Evolutionary conservation across 1,140 invertebrate genomes (phyloP).

Genomic region (Pseudomyrmex concolor): DNA sequence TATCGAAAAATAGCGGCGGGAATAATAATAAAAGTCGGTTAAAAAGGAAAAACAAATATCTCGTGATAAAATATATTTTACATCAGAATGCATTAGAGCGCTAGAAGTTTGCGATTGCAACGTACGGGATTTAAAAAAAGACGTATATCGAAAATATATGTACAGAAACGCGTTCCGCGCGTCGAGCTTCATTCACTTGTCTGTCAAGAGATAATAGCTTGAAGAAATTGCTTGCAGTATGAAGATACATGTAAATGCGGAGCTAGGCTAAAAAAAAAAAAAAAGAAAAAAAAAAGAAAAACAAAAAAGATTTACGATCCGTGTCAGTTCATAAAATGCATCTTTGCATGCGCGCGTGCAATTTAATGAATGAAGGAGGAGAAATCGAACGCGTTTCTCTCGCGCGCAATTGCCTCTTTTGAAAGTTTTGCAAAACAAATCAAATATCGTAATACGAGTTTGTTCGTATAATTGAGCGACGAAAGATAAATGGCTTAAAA

Average conservation of each 20-base stretch:
- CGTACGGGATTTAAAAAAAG: background rate
- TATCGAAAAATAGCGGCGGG: no score
- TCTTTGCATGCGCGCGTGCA: constrained; percentile 1
- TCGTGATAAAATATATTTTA: background rate
- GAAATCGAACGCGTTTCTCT: background rate
- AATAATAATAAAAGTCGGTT: no score
- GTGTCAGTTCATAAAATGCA: constrained; percentile 31
- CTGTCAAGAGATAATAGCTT: constrained; percentile 23
- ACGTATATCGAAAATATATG: background rate
- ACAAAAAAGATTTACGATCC: constrained; percentile 33
- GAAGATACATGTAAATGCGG: constrained; percentile 44
- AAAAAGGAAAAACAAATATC: no score
- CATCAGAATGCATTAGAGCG: background rate
- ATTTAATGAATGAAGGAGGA: constrained; percentile 3
- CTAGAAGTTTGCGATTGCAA: background rate
- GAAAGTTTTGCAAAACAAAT: constrained; percentile 19
- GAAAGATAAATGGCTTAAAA: background rate
- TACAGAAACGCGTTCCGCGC: constrained; percentile 26
- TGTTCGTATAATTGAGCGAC: background rate
- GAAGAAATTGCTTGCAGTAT: constrained; percentile 30
- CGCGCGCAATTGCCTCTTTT: constrained; percentile 2
- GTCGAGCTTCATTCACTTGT: constrained; percentile 16
- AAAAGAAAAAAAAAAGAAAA: background rate
- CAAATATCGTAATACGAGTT: constrained; percentile 5
- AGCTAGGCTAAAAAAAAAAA: background rate